phyloP scores from a whole-genome alignment of 2,797 vertebrate genomes.

The Pitangus sulphuratus region DNA sequence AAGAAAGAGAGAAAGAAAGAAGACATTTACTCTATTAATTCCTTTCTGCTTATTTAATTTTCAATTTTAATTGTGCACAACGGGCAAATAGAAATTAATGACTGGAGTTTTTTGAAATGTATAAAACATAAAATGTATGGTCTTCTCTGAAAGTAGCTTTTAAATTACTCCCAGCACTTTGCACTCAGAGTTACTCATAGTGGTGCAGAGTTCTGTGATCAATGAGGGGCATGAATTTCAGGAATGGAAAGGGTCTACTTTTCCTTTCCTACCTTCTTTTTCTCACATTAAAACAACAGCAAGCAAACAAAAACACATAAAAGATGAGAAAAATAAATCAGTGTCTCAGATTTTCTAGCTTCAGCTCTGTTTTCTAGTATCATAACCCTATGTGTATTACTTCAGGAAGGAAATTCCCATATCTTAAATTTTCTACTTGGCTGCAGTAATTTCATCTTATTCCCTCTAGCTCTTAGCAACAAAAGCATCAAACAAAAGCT shows the following conservation, averaged over 20 bases:
- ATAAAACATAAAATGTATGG: conserved; percentile 1
- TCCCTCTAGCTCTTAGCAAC: background rate
- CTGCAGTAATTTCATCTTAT: background rate
- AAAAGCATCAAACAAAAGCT: background rate
- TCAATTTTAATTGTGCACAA: background rate
- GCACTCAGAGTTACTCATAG: conserved; percentile 11
- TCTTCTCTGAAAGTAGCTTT: conserved; percentile 10
- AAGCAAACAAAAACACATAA: background rate
- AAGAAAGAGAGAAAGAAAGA: too few species aligned
- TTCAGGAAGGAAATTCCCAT: background rate
- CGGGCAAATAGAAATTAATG: background rate
- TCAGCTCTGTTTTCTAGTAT: conserved; percentile 26
- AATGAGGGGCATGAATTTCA: background rate
- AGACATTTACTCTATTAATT: background rate
- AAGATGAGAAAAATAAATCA: background rate
- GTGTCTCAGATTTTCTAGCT: conserved; percentile 13
- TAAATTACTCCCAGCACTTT: conserved; percentile 1
- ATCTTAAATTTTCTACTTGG: background rate
- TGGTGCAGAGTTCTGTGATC: background rate
- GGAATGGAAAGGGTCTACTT: background rate
- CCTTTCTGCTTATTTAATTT: background rate
- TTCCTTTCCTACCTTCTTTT: conserved; percentile 9
- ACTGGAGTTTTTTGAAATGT: background rate
- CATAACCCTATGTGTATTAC: background rate
- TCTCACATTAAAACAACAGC: background rate